Conservation (phyloP, 2,113 vertebrate genomes). For the Gasterosteus aculeatus region DNA sequence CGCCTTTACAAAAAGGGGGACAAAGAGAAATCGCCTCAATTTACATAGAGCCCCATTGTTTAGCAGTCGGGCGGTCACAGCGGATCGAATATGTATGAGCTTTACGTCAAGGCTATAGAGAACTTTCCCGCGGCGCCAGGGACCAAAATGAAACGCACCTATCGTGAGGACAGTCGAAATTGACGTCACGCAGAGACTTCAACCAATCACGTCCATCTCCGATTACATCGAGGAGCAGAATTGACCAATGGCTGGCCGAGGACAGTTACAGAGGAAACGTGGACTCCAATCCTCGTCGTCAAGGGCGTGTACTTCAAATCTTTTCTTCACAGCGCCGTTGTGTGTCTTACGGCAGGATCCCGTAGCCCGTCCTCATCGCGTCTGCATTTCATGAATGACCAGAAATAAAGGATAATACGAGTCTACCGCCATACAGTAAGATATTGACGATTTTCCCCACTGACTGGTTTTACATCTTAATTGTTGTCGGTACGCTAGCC, state of each 20-base stretch:
- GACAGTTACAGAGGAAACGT: slow-evolving; percentile 31
- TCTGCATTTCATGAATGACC: slow-evolving; percentile 57
- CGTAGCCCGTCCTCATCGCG: slow-evolving; percentile 36
- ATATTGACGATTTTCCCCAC: neutral
- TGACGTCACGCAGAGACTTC: neutral
- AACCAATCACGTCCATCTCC: slow-evolving; percentile 55
- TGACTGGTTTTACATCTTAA: neutral
- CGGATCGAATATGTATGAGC: slow-evolving; percentile 19
- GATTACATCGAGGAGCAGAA: slow-evolving; percentile 30
- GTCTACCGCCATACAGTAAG: slow-evolving; percentile 55
- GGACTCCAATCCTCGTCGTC: slow-evolving; percentile 70
- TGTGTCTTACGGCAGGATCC: slow-evolving; percentile 47
- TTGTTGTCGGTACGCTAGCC: slow-evolving; percentile 13
- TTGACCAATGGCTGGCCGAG: slow-evolving; percentile 55
- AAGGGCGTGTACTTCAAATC: slow-evolving; percentile 73
- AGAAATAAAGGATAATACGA: slow-evolving; percentile 54
- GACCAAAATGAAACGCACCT: slow-evolving; percentile 50
- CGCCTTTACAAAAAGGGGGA: neutral
- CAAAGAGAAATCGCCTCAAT: neutral
- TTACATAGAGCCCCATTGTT: slow-evolving; percentile 11
- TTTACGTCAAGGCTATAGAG: slow-evolving; percentile 33
- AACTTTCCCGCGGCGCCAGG: slow-evolving; percentile 54
- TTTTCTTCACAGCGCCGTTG: slow-evolving; percentile 75
- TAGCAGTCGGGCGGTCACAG: slow-evolving; percentile 10
- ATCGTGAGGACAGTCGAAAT: slow-evolving; percentile 12